Conservation (phyloP, 1,140 invertebrate genomes). For the Chironomus striatipennis region DNA sequence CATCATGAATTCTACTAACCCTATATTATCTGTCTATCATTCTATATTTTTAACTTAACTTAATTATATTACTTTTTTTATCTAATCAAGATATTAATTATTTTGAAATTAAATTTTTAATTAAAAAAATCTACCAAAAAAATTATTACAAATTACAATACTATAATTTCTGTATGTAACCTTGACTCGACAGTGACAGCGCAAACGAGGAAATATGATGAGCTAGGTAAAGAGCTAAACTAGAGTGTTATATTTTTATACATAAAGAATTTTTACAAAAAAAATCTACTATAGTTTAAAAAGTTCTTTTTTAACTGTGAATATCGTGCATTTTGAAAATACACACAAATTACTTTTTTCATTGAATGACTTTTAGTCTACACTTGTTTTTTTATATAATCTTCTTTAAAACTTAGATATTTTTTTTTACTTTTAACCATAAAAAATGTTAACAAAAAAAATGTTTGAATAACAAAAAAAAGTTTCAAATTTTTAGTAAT, state of each 20-base stretch:
- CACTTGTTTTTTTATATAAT: constrained; percentile 1
- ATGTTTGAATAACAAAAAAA: neutral
- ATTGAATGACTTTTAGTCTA: constrained; percentile 14
- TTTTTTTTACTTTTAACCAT: neutral
- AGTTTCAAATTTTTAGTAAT: neutral
- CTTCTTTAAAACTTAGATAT: neutral
- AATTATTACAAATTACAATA: neutral
- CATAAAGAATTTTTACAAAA: neutral
- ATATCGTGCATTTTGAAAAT: constrained; percentile 8
- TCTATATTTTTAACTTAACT: no score
- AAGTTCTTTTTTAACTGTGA: constrained; percentile 7
- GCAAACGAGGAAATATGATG: constrained; percentile 62
- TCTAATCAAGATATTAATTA: no score
- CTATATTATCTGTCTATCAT: no score
- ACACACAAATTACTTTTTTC: neutral
- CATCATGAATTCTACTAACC: no score
- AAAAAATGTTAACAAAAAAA: neutral
- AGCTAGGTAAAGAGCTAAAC: constrained; percentile 53
- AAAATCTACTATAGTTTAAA: neutral
- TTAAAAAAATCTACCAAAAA: no score
- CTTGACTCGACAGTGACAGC: constrained; percentile 55
- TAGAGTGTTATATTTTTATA: constrained; percentile 6
- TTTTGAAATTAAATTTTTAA: no score
- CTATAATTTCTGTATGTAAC: constrained; percentile 19
- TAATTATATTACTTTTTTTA: no score